Evolutionary conservation across 2,797 vertebrate genomes (phyloP), one percentile per base, ranked within the genome.

Genomic region (Acanthurus lineatus): DNA sequence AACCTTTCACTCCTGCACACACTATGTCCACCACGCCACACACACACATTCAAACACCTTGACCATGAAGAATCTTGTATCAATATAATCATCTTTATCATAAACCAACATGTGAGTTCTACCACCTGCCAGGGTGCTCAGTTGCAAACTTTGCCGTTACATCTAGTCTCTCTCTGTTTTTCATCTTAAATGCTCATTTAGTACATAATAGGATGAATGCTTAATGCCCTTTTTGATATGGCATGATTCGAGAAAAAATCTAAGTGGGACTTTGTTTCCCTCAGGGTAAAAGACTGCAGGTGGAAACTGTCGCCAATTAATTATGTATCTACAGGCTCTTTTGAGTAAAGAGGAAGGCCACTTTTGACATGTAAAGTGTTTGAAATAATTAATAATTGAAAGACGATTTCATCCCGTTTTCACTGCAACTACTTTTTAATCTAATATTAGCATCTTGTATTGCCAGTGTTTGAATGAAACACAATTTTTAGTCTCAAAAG

Each of bases 1-100:
- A 90, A 94, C 92, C 92, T 93, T 92, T 85, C 51, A 60, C 83
- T 90, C 52, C 79, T 44, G 66, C 68, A 77, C 62, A 59, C 20
- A 48, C 59, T 79, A 62, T 66, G 69, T 80, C 73, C 62, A 76
- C 66, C 61, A 75, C n/a, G 63, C 48, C 79, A 72, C 44, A 42
- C 22, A 17, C 71, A 76, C 69, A 59, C 53, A 54, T 42, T 51
- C 52, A 64, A 68, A 71, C 65, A 76, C 62, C 59, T 17, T 17
- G 16, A 11, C n/a, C 7, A 51, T 16, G 22, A 66, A 81, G n/a
- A 66, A 15, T 73, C 52, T 45, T 14, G 68, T 68, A 67, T 35
- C 47, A 66, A 5, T 61, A 40, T 61, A 76, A 79, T 54, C 38
- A 51, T 70, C 40, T 9, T 9, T 48, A 63, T 22, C 44, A 22